phyloP scores from a whole-genome alignment of 2,113 vertebrate species.

The Myiozetetes cayanensis region DNA sequence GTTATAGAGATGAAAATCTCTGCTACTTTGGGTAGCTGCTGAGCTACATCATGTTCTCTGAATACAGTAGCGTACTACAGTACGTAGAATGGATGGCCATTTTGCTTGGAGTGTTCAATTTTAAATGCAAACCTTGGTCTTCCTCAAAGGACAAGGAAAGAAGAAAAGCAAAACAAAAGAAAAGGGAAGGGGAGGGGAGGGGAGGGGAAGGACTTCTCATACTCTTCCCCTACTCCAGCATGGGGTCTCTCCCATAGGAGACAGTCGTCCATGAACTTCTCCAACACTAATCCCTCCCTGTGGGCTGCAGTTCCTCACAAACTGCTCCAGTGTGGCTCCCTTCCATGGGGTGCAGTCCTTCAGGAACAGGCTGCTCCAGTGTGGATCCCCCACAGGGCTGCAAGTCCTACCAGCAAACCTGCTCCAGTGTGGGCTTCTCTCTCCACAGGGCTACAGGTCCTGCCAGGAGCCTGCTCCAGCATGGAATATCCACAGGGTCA shows the following conservation, averaged over 20 bases:
- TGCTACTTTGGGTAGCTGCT: neutral
- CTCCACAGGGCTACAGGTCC: neutral
- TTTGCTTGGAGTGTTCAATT: slow-evolving; percentile 1
- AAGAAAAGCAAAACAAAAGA: neutral
- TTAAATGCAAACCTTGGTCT: neutral
- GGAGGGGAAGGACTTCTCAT: neutral
- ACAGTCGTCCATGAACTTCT: neutral
- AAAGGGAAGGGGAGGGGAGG: neutral
- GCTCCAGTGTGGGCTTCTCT: neutral
- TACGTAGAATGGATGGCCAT: neutral
- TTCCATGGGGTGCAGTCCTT: neutral
- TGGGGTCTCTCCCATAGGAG: neutral
- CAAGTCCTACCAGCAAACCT: neutral
- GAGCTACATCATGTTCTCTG: neutral
- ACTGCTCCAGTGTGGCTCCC: neutral
- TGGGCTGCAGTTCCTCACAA: neutral
- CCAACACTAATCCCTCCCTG: neutral
- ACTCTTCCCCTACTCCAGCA: neutral
- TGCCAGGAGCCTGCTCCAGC: neutral
- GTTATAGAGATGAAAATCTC: neutral
- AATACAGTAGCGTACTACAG: neutral
- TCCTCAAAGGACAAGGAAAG: neutral
- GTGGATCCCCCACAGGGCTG: neutral
- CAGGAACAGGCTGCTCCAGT: neutral
- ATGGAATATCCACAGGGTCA: neutral